Base-by-base conservation (phyloP, 2,113 vertebrate genomes). In the Leiothrix lutea region DNA sequence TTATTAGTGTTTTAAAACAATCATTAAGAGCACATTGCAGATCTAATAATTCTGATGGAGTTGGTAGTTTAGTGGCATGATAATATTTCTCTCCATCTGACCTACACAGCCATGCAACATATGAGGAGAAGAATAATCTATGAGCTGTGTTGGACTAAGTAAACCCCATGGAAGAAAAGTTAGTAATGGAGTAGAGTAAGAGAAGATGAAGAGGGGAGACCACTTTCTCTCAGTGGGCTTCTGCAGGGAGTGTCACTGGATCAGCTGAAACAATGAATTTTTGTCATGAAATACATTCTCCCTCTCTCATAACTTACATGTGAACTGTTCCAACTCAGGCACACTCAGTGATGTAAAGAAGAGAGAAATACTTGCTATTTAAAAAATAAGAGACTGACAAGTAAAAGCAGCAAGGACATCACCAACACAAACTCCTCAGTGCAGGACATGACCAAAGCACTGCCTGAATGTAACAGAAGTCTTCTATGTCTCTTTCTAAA, bases 111-210 rank as follows among this genome's bases (percentile, higher is more conserved):
- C 42, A 19, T 40, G 44, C 38, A 62, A 28, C 47, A 28, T 33
- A 70, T 35, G 36, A 85, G 50, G 73, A 75, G 57, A 85, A 75
- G 22, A 90, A 86, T 56, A 85, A 90, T 62, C 62, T 86, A 15
- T 65, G 71, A 61, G 31, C 23, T 72, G 20, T 69, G 28, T 42
- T 58, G 38, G 50, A 12, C 48, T 69, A 57, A 50, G 44, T 36
- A 92, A 88, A 66, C 6, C 8, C 16, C 1, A 0, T 24, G 62
- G 45, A 72, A 86, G 58, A 65, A 85, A 73, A 79, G 9, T 19
- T 75, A 66, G 17, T 60, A 79, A 60, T 0, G 1, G 35, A 60
- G 12, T n/a, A 24, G 38, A 77, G 44, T 0, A 1, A 80, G n/a
- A 44, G 12, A 45, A 20, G 50, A 31, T 66, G 69, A 65, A 88